Base-by-base conservation (phyloP, 2,888 invertebrate species). In the Isotomurus palustris region DNA sequence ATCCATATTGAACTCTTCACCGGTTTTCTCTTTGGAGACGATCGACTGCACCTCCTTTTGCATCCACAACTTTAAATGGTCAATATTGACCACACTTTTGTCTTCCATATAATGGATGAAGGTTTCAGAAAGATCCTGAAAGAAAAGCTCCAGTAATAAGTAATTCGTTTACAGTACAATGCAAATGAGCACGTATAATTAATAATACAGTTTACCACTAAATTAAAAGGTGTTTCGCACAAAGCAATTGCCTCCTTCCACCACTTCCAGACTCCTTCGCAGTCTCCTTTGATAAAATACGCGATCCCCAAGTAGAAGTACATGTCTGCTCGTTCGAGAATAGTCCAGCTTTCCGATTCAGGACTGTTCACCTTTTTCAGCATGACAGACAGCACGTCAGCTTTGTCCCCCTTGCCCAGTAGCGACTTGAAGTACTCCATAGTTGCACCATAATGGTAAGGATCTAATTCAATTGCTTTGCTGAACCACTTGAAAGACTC, bases 371-470 rank as follows among this genome's bases (percentile, higher is more conserved):
- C 28, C 25, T 25, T 54, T 28, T 50, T 36, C 35, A 52, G 52
- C 49, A 29, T 53, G 1, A 45, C 8, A 10, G 12, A 17, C 2
- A 53, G 40, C 10, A 19, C 52, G 14, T 44, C 22, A 41, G 35
- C 38, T 14, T 54, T 21, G 0, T 50, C 45, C 1, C 48, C 32
- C 28, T 54, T 48, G 1, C 62, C 58, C 1, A 67, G 24, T 4
- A 58, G 28, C n/a, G 54, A 55, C 44, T 62, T 64, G 22, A 60
- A 56, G 40, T 58, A 64, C 36, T 67, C 67, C 54, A 67, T 56
- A 21, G 55, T 44, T 8, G 58, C 64, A 27, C 56, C 55, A 27
- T 56, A 64, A 35, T 57, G 53, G 6, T 28, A 40, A n/a, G 60
- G 55, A 38, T 67, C 62, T 47, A 64, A 47, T 41, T 58, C 17